Evolutionary conservation across 2,113 vertebrate species (phyloP).

Genomic region (Hemibagrus wyckioides): DNA sequence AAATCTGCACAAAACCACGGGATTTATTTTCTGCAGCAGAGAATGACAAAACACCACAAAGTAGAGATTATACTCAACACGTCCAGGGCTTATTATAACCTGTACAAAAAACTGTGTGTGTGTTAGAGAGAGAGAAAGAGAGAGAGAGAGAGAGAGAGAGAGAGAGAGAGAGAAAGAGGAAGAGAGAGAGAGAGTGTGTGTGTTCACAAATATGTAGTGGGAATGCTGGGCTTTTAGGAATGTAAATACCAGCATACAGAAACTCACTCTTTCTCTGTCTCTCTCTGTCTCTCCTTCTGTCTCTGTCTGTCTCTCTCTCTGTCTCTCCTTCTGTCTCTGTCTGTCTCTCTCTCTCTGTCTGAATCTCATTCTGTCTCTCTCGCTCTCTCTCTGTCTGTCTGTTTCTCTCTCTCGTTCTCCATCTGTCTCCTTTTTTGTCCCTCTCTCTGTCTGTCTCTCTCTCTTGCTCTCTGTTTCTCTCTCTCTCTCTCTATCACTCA

Average conservation of each 20-base stretch:
- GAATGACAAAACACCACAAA: background rate
- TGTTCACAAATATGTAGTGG: background rate
- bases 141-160: no score
- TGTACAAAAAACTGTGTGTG: background rate
- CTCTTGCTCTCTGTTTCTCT: no score
- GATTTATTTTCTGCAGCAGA: background rate
- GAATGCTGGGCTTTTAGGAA: constrained; percentile 8
- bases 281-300: no score
- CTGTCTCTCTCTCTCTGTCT: no score
- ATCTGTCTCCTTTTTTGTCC: background rate
- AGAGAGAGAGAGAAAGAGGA: no score
- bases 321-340: background rate
- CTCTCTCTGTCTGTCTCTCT: no score
- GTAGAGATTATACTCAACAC: background rate
- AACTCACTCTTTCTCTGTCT: no score
- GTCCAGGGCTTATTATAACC: background rate
- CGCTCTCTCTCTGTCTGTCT: background rate
- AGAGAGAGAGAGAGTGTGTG: no score
- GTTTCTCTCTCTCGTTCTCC: background rate
- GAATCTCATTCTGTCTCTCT: background rate
- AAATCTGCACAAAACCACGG: background rate
- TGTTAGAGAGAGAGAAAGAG: no score
- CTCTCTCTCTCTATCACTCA: background rate
- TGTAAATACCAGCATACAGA: constrained; percentile 29
- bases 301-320: background rate